A percentile compares a stretch with the other conserved stretches of the same genome.
phyloP scores from a whole-genome alignment of 2,797 vertebrate genomes.

The Premnoplex brunnescens region DNA sequence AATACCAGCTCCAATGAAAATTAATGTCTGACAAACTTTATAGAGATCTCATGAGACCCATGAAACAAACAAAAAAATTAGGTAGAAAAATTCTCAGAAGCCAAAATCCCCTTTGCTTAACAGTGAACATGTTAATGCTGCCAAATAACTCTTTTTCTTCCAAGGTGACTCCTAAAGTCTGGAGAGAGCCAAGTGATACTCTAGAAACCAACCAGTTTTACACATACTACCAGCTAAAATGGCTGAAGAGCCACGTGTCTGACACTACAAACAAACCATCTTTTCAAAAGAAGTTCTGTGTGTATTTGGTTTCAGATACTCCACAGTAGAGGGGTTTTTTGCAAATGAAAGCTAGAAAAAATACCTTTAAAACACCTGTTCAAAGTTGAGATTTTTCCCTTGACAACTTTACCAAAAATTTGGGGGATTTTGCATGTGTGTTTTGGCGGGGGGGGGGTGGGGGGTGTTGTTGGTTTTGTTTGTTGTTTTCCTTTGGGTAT shows the following conservation, averaged over 20 bases:
- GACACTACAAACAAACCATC: background rate
- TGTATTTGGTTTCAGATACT: background rate
- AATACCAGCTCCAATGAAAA: background rate
- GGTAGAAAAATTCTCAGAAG: background rate
- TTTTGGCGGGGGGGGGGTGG: no score
- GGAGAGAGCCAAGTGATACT: background rate
- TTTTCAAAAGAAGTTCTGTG: background rate
- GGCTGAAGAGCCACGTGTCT: accelerated
- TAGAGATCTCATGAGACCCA: background rate
- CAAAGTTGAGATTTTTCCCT: background rate
- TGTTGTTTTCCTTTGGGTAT: background rate
- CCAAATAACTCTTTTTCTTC: background rate
- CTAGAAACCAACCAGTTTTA: background rate
- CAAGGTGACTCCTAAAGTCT: background rate
- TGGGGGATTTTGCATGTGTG: no score
- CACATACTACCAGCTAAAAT: background rate
- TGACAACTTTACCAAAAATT: background rate
- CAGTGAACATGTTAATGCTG: background rate
- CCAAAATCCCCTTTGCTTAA: background rate
- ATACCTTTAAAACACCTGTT: background rate
- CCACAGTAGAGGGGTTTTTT: background rate
- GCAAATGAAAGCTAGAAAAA: background rate
- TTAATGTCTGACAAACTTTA: background rate
- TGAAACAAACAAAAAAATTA: background rate
- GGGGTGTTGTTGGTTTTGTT: no score